These are phyloP conservation scores for Taurulus bubalis DNA, from an alignment of 2,113 vertebrate species.

Conservation along the genomic window DNA sequence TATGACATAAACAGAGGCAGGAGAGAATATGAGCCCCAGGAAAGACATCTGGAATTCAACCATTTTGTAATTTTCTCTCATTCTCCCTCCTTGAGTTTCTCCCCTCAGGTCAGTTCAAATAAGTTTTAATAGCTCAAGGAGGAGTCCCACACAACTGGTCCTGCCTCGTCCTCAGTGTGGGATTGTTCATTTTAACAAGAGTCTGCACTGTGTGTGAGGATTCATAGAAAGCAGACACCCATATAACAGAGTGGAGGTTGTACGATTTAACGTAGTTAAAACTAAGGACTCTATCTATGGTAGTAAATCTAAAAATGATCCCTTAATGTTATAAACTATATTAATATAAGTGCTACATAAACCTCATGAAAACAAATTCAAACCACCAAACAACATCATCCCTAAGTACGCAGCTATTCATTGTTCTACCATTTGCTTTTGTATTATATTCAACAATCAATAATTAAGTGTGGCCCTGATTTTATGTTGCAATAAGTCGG, in stretches of 20 bases:
- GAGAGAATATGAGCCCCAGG: neutral
- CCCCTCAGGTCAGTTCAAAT: slow-evolving; percentile 16
- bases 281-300: neutral
- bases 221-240: neutral
- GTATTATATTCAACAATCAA: slow-evolving; percentile 31
- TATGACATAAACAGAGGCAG: neutral
- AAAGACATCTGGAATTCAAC: neutral
- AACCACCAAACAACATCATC: neutral
- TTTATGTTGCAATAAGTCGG: slow-evolving; percentile 23
- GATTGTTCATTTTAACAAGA: neutral
- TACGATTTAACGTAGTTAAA: neutral
- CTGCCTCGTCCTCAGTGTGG: neutral
- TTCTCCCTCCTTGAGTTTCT: neutral
- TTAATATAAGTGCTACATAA: neutral
- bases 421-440: slow-evolving; percentile 21
- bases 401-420: neutral
- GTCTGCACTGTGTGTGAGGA: neutral
- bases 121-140: slow-evolving; percentile 18
- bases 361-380: slow-evolving; percentile 3
- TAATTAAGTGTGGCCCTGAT: slow-evolving; percentile 36
- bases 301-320: neutral
- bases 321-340: neutral
- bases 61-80: neutral
- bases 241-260: neutral
- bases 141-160: neutral